These are phyloP conservation scores for Lethrus apterus DNA, from an alignment of 1,140 invertebrate species.

Conservation along the genomic window DNA sequence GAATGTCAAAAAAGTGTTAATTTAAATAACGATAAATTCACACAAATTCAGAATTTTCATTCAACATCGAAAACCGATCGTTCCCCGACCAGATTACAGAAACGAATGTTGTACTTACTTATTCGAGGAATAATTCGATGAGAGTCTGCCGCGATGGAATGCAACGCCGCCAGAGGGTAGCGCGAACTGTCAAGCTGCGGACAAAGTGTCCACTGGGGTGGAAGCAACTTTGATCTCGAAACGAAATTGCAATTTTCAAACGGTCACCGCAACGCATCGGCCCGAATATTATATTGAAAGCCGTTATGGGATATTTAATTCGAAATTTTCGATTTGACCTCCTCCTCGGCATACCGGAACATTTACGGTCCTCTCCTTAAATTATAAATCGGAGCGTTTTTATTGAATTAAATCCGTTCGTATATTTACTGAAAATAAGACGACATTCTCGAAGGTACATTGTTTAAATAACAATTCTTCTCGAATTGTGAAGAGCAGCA, in stretches of 20 bases:
- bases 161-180: slow-evolving; percentile 15
- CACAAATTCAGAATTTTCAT: too few relatives aligned
- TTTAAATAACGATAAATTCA: too few relatives aligned
- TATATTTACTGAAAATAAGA: too few relatives aligned
- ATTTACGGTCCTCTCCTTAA: too few relatives aligned
- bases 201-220: slow-evolving; percentile 31
- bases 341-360: too few relatives aligned
- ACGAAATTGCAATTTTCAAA: slow-evolving; percentile 39
- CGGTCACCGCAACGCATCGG: slow-evolving; percentile 34
- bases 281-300: slow-evolving; percentile 35
- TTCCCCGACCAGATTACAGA: too few relatives aligned
- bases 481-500: slow-evolving; percentile 11
- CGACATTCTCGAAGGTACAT: slow-evolving; percentile 8
- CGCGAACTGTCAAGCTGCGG: slow-evolving; percentile 21
- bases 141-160: slow-evolving; percentile 23
- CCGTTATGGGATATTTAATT: slow-evolving; percentile 34
- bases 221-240: slow-evolving; percentile 37
- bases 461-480: slow-evolving; percentile 13
- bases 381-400: too few relatives aligned
- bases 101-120: too few relatives aligned
- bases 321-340: slow-evolving; percentile 22
- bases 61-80: too few relatives aligned
- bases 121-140: slow-evolving; percentile 19
- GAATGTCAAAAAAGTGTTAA: too few relatives aligned
- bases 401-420: too few relatives aligned